Evolutionary conservation across 2,888 invertebrate genomes (phyloP).

Genomic region (Colletes collaris): DNA sequence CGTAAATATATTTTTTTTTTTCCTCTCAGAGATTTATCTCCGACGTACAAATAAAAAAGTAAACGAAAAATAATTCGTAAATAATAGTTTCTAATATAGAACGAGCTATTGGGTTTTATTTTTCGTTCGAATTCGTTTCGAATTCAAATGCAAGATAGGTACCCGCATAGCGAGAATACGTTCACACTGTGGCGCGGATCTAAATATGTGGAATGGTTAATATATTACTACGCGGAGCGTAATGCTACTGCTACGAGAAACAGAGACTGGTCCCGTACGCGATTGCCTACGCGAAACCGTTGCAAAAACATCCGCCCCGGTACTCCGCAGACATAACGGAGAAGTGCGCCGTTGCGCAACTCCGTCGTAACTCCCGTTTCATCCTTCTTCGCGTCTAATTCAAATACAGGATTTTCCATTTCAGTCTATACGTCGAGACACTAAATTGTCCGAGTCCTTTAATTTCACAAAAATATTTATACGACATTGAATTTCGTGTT

Average conservation of each 20-base stretch:
- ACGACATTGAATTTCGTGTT: background rate
- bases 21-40: background rate
- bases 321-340: conserved; percentile 31
- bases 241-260: conserved; percentile 47
- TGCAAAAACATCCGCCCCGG: conserved; percentile 75
- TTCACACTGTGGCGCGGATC: conserved; percentile 48
- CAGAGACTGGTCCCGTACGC: conserved; percentile 44
- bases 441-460: background rate
- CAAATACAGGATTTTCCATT: conserved; percentile 31
- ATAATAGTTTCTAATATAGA: background rate
- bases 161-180: conserved; percentile 34
- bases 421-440: background rate
- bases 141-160: conserved; percentile 36
- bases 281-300: conserved; percentile 61
- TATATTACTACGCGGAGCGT: conserved; percentile 55
- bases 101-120: conserved; percentile 4
- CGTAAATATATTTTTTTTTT: background rate
- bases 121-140: conserved; percentile 7
- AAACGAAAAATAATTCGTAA: background rate
- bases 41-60: background rate
- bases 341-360: conserved; percentile 62
- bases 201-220: conserved; percentile 72
- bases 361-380: conserved; percentile 52
- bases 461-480: conserved; percentile 12
- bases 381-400: conserved; percentile 35